A percentile compares a stretch with the other conserved stretches of the same genome.
Evolutionary conservation across 1,140 invertebrate species (phyloP).

Genomic region (Elysia chlorotica): DNA sequence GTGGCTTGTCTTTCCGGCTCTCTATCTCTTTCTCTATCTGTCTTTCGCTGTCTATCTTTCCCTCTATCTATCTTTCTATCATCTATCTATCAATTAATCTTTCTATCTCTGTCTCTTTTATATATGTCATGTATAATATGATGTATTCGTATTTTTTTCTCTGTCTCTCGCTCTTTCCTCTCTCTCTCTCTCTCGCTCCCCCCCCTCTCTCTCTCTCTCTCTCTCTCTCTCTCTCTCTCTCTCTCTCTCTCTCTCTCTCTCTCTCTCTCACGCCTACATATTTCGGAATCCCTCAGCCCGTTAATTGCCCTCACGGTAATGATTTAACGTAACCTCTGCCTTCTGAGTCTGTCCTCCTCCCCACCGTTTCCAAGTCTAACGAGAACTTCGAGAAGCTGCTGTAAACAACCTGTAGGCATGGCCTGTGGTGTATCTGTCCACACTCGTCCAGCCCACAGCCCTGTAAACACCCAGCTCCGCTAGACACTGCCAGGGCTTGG

Average conservation of each 20-base stretch:
- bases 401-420: too few relatives aligned
- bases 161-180: background rate
- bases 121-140: background rate
- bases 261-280: background rate
- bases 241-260: background rate
- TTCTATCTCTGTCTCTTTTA: background rate
- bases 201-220: constrained; percentile 2
- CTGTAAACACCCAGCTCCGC: too few relatives aligned
- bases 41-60: background rate
- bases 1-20: background rate
- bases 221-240: background rate
- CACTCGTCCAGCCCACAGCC: too few relatives aligned
- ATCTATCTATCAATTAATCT: background rate
- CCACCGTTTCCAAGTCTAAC: background rate
- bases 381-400: too few relatives aligned
- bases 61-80: background rate
- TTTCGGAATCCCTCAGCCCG: background rate
- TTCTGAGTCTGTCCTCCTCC: background rate
- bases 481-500: too few relatives aligned
- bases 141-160: too few relatives aligned
- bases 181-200: background rate
- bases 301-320: too few relatives aligned
- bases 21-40: background rate
- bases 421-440: too few relatives aligned
- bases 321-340: background rate